Percentiles rank a stretch among this genome's conserved stretches.
phyloP scores from a whole-genome alignment of 2,797 vertebrate genomes.

The Gorsachius magnificus region DNA sequence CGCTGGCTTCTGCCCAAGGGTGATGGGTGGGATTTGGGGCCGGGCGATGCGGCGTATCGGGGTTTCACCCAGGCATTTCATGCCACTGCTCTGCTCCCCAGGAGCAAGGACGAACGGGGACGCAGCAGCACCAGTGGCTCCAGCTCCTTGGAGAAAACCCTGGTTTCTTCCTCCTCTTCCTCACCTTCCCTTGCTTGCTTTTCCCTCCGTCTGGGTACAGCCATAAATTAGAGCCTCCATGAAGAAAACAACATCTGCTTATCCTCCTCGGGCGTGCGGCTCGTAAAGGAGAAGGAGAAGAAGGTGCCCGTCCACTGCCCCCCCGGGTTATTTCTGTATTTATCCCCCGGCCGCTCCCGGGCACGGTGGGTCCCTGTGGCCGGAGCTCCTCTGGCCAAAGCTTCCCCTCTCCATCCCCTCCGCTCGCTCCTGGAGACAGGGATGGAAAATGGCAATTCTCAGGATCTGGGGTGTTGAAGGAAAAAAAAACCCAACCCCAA shows the following conservation, averaged over 20 bases:
- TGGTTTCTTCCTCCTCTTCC: background rate
- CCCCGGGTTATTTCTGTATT: fast-evolving
- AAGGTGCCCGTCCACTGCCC: fast-evolving
- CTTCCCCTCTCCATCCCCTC: background rate
- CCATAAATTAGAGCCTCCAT: background rate
- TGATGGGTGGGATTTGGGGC: background rate
- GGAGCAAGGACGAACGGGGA: background rate
- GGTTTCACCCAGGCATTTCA: background rate
- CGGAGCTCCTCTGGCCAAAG: fast-evolving
- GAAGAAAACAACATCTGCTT: conserved; percentile 62
- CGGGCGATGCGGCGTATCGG: fast-evolving
- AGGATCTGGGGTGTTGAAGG: background rate
- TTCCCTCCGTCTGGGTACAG: background rate
- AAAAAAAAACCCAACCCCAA: background rate
- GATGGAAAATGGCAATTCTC: background rate
- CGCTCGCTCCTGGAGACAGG: background rate
- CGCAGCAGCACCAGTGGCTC: background rate
- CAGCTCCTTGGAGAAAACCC: background rate
- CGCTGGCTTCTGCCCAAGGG: background rate
- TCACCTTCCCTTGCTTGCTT: background rate
- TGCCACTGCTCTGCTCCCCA: fast-evolving
- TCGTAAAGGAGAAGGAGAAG: background rate
- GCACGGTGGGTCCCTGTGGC: fast-evolving
- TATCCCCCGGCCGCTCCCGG: background rate
- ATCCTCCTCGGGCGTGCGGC: background rate